phyloP scores from a whole-genome alignment of 2,113 vertebrate genomes.

The Arizona elegans region DNA sequence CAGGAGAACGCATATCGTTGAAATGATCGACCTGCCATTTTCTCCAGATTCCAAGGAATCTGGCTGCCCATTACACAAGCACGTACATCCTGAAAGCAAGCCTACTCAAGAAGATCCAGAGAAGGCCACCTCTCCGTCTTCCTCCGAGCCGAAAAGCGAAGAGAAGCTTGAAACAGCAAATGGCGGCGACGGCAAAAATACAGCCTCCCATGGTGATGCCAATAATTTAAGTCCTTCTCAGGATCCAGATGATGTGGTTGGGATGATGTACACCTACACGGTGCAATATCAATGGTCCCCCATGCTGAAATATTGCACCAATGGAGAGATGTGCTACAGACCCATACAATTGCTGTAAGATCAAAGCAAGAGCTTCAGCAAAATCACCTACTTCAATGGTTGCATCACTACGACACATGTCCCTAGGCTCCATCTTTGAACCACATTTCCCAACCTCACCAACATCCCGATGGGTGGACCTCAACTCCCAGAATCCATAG shows the following conservation, averaged over 20 bases:
- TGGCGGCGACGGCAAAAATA: neutral
- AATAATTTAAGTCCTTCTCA: too few relatives aligned
- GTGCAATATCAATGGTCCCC: neutral
- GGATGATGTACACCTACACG: neutral
- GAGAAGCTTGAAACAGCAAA: neutral
- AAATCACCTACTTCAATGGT: neutral
- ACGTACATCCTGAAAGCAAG: neutral
- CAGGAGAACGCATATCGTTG: neutral
- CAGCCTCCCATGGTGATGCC: rapidly evolving
- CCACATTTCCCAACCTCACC: neutral
- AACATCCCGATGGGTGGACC: neutral
- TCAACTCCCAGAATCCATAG: neutral
- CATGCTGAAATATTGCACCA: constrained; percentile 3
- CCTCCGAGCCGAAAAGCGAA: neutral
- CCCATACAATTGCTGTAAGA: neutral
- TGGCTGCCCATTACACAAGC: too few relatives aligned
- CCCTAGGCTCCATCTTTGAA: neutral
- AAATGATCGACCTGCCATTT: neutral
- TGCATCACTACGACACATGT: neutral
- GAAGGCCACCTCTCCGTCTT: neutral
- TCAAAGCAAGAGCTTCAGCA: neutral
- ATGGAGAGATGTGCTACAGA: neutral
- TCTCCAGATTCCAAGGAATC: too few relatives aligned
- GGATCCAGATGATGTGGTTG: rapidly evolving
- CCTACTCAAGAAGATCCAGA: neutral